phyloP scores from a whole-genome alignment of 2,113 vertebrate genomes.

The Falco punctatus region DNA sequence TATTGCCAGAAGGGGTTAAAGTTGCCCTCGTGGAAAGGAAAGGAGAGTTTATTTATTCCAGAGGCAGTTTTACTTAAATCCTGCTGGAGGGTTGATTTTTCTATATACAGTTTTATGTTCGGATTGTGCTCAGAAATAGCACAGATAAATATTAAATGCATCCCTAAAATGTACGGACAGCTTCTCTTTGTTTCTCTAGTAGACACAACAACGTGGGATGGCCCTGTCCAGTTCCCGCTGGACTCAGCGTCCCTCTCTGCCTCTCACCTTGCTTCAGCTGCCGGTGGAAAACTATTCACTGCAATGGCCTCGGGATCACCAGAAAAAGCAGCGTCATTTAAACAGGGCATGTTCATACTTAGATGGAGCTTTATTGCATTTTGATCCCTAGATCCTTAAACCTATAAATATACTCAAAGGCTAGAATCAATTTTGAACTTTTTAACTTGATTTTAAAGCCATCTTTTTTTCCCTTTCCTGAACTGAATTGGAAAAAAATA shows the following conservation, averaged over 20 bases:
- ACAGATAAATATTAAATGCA: not conserved
- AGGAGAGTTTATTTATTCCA: not conserved
- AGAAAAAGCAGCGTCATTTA: not conserved
- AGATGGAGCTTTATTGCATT: not conserved
- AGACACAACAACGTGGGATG: not conserved
- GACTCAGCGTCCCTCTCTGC: not conserved
- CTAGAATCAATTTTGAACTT: slow-evolving; percentile 49
- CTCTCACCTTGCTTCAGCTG: not conserved
- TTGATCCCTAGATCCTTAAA: not conserved
- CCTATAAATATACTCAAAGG: not conserved
- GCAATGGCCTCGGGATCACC: not conserved
- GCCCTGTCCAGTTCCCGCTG: not conserved
- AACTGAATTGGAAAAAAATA: slow-evolving; percentile 47
- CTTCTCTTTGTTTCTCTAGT: not conserved
- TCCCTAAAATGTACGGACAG: not conserved
- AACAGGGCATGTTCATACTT: not conserved
- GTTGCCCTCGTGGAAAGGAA: not conserved
- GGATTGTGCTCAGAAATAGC: not conserved
- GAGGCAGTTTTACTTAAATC: not conserved
- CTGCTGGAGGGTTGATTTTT: not conserved
- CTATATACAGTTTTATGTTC: not conserved
- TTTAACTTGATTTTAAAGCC: slow-evolving; percentile 46
- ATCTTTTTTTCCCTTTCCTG: not conserved
- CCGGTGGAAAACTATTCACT: not conserved
- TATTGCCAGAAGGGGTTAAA: not conserved